Percentiles rank a stretch among this genome's conserved stretches.
phyloP scores from a whole-genome alignment of 2,797 vertebrate genomes.

The Tokudaia muenninki region DNA sequence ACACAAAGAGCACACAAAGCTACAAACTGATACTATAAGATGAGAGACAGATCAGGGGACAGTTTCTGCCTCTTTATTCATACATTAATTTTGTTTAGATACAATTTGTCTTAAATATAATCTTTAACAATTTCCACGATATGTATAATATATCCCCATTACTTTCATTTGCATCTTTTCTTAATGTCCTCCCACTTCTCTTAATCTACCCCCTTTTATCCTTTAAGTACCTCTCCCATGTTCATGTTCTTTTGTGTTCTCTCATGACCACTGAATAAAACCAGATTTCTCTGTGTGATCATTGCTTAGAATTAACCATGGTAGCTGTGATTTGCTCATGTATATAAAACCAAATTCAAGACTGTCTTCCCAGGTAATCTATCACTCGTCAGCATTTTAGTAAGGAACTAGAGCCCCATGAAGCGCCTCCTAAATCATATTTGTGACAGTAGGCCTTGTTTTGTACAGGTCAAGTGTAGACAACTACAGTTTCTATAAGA shows the following conservation, averaged over 20 bases:
- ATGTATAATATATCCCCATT: not conserved
- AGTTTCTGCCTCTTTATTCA: slow-evolving; percentile 22
- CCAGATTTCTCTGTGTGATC: not conserved
- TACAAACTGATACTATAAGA: not conserved
- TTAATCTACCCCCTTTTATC: not conserved
- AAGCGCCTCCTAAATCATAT: accelerated
- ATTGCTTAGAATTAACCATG: too few relatives aligned
- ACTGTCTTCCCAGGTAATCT: too few relatives aligned
- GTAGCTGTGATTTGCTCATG: not conserved
- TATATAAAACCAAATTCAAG: not conserved
- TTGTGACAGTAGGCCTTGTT: not conserved
- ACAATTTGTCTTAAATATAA: not conserved
- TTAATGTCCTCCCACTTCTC: not conserved
- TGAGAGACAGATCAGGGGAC: not conserved
- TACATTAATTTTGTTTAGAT: not conserved
- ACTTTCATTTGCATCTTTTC: not conserved
- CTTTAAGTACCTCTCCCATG: not conserved
- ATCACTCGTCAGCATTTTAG: not conserved
- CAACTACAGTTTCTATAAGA: not conserved
- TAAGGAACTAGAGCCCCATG: not conserved
- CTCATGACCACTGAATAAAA: not conserved
- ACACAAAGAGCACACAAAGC: not conserved
- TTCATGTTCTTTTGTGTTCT: not conserved
- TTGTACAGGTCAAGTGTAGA: not conserved
- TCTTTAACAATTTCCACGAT: not conserved